phyloP scores from a whole-genome alignment of 2,113 vertebrate species.

The Terrapene triunguis region DNA sequence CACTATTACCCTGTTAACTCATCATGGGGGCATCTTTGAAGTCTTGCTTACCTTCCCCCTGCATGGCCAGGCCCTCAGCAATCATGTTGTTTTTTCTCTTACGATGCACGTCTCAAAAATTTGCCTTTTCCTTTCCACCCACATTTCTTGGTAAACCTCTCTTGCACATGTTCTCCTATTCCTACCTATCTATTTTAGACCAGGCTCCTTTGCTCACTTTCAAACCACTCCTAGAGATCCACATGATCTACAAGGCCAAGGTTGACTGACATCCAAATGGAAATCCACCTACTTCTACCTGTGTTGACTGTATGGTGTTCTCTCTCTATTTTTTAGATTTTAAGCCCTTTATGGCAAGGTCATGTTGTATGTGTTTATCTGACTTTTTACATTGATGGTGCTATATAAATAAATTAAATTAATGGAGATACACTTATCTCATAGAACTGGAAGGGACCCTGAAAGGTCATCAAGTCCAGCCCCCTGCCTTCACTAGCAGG shows the following conservation, averaged over 20 bases:
- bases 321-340: background rate
- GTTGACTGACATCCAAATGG: background rate
- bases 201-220: background rate
- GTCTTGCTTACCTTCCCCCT: background rate
- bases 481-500: too few relatives aligned
- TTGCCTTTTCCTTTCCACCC: background rate
- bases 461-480: too few relatives aligned
- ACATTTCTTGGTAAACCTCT: constrained; percentile 36
- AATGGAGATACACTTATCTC: too few relatives aligned
- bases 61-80: background rate
- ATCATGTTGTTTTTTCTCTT: background rate
- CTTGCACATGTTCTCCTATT: constrained; percentile 10
- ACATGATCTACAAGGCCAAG: background rate
- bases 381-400: background rate
- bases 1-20: background rate
- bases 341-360: background rate
- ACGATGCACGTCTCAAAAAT: constrained; percentile 54
- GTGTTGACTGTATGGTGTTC: background rate
- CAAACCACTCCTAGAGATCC: background rate
- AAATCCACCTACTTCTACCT: background rate
- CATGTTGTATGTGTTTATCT: background rate
- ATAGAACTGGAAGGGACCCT: too few relatives aligned
- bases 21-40: constrained; percentile 47
- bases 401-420: background rate
- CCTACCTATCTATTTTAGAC: background rate